Conservation (phyloP, 2,888 invertebrate genomes). For the Apamea monoglypha region DNA sequence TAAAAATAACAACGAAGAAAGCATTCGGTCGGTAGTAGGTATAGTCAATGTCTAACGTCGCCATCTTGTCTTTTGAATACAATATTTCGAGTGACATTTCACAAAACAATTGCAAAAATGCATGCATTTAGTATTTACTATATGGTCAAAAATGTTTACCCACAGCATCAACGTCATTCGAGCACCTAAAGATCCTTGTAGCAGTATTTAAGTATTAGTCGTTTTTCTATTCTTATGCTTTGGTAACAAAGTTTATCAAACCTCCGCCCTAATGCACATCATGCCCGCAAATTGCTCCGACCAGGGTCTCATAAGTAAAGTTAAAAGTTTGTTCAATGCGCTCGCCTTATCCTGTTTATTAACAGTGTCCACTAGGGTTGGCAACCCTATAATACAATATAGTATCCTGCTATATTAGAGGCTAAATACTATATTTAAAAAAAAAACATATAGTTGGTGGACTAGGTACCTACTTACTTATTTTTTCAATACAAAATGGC, state of each 20-base stretch:
- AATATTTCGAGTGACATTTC: background rate
- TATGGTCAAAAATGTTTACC: background rate
- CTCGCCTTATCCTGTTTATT: slow-evolving; percentile 13
- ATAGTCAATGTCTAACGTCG: background rate
- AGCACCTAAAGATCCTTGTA: background rate
- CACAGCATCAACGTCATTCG: background rate
- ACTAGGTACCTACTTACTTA: too few relatives aligned
- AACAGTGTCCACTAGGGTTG: background rate
- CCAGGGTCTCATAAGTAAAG: background rate
- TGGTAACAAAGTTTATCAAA: background rate
- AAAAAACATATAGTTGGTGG: too few relatives aligned
- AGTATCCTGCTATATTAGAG: background rate
- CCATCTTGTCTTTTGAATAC: background rate
- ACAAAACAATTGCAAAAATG: too few relatives aligned
- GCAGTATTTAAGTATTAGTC: background rate
- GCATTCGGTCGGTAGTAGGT: background rate
- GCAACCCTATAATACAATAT: background rate
- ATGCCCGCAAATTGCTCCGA: slow-evolving; percentile 10
- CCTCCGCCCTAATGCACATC: background rate
- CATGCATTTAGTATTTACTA: too few relatives aligned
- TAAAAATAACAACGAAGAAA: background rate
- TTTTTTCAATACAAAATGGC: too few relatives aligned
- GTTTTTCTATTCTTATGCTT: background rate
- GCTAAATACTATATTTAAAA: background rate
- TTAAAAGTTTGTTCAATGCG: slow-evolving; percentile 13